A percentile compares a stretch with the other conserved stretches of the same genome.
Evolutionary conservation across 2,113 vertebrate species (phyloP).

Genomic region (Synchiropus splendidus): DNA sequence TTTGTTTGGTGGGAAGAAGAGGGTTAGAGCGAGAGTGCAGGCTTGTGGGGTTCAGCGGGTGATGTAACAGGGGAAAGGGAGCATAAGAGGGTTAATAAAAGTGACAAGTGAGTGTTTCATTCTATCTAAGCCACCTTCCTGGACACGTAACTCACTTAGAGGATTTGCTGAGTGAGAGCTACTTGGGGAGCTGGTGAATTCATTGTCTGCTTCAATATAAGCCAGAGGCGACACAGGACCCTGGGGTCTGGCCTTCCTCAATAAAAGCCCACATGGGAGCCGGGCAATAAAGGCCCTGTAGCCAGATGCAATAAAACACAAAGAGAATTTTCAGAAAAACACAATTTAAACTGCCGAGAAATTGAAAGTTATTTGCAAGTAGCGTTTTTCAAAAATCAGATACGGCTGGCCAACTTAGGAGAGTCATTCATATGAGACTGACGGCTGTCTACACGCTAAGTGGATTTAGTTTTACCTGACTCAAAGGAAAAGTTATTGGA

Average conservation of each 20-base stretch:
- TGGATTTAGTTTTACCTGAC: slow-evolving; percentile 57
- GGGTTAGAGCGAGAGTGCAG: slow-evolving; percentile 20
- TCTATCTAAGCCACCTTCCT: slow-evolving; percentile 58
- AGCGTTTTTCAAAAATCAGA: slow-evolving; percentile 56
- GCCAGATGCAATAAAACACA: slow-evolving; percentile 50
- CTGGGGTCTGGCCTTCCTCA: slow-evolving; percentile 45
- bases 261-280: slow-evolving; percentile 57
- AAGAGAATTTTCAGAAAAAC: slow-evolving; percentile 50
- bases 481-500: slow-evolving; percentile 60
- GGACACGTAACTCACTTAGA: slow-evolving; percentile 67
- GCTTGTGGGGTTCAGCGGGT: slow-evolving; percentile 28
- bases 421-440: slow-evolving; percentile 55
- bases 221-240: slow-evolving; percentile 53
- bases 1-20: slow-evolving; percentile 30
- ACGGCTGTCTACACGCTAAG: slow-evolving; percentile 55
- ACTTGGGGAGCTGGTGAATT: slow-evolving; percentile 47
- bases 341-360: slow-evolving; percentile 46
- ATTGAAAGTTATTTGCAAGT: slow-evolving; percentile 66
- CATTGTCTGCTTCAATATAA: slow-evolving; percentile 63
- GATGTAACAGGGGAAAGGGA: slow-evolving; percentile 11
- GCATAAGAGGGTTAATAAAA: slow-evolving; percentile 64
- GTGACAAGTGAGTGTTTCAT: slow-evolving; percentile 68
- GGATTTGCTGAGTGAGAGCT: slow-evolving; percentile 53
- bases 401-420: slow-evolving; percentile 51
- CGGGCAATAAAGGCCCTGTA: slow-evolving; percentile 57